A percentile compares a stretch with the other conserved stretches of the same genome.
These are phyloP conservation scores for Graptemys geographica DNA, from an alignment of 2,797 vertebrate species.

Conservation along the genomic window DNA sequence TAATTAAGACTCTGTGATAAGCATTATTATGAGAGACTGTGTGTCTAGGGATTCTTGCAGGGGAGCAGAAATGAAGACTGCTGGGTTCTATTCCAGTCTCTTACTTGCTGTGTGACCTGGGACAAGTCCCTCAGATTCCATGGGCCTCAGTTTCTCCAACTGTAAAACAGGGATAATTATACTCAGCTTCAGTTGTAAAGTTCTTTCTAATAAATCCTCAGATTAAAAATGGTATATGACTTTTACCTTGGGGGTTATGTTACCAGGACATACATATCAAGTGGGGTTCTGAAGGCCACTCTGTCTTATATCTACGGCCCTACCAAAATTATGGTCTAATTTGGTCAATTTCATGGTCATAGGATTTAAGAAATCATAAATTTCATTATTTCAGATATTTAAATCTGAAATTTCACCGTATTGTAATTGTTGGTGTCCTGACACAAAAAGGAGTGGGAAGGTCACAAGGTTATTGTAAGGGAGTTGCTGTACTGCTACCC, in stretches of 20 bases:
- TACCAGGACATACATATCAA: not conserved
- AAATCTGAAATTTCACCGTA: too few relatives aligned
- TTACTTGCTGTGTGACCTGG: not conserved
- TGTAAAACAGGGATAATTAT: not conserved
- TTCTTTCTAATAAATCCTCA: not conserved
- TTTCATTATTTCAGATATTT: too few relatives aligned
- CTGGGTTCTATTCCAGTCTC: constrained; percentile 22
- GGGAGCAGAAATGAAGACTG: constrained; percentile 47
- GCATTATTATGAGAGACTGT: constrained; percentile 44
- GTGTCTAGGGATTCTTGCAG: not conserved
- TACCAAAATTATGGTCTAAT: not conserved
- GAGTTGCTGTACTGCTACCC: too few relatives aligned
- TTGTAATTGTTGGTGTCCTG: too few relatives aligned
- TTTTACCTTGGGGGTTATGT: not conserved
- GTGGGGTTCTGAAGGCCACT: not conserved
- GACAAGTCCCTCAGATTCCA: not conserved
- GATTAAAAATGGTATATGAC: not conserved
- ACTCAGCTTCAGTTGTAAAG: constrained; percentile 33
- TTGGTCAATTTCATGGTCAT: too few relatives aligned
- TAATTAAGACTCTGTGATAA: constrained; percentile 48
- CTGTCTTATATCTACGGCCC: not conserved
- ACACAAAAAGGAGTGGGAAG: too few relatives aligned
- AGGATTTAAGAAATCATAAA: too few relatives aligned
- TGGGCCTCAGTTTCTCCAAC: not conserved
- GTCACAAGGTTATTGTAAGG: too few relatives aligned